These are phyloP conservation scores for Orussus abietinus DNA, from an alignment of 1,140 invertebrate species.

Conservation along the genomic window DNA sequence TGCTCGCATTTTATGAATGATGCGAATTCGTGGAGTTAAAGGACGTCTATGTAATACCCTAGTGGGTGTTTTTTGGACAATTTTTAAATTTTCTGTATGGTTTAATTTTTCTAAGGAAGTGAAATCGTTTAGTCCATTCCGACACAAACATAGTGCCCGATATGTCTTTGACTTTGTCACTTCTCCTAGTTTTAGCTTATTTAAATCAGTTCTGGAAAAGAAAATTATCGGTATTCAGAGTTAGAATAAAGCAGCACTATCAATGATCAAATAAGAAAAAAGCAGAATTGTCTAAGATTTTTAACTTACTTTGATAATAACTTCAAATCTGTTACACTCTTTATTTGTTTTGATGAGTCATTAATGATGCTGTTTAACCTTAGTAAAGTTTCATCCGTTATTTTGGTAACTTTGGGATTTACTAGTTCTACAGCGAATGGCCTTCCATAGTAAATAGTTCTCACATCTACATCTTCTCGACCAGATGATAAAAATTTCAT, in stretches of 20 bases:
- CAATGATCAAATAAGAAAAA: neutral
- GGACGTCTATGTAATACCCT: slow-evolving; percentile 81
- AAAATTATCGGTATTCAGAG: too few species aligned
- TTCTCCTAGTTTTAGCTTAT: slow-evolving; percentile 80
- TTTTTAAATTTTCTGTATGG: slow-evolving; percentile 56
- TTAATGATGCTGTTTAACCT: slow-evolving; percentile 64
- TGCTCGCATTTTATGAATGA: slow-evolving; percentile 62
- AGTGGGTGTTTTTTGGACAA: slow-evolving; percentile 76
- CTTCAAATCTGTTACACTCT: slow-evolving; percentile 63
- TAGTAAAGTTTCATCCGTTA: slow-evolving; percentile 53
- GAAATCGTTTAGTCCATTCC: slow-evolving; percentile 27
- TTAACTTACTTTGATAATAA: slow-evolving; percentile 59
- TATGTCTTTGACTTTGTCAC: slow-evolving; percentile 83
- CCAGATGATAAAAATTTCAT: slow-evolving; percentile 84
- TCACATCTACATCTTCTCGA: slow-evolving; percentile 91
- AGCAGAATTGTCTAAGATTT: neutral
- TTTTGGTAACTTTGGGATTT: slow-evolving; percentile 60
- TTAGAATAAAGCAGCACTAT: too few species aligned
- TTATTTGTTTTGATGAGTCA: slow-evolving; percentile 55
- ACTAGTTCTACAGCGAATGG: slow-evolving; percentile 83
- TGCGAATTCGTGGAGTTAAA: slow-evolving; percentile 61
- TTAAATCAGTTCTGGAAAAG: slow-evolving; percentile 62
- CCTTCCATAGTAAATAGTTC: slow-evolving; percentile 79
- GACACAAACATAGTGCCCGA: slow-evolving; percentile 69
- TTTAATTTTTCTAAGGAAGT: slow-evolving; percentile 56